These are phyloP conservation scores for Bombus soroeensis DNA, from an alignment of 1,140 invertebrate species.

Conservation along the genomic window DNA sequence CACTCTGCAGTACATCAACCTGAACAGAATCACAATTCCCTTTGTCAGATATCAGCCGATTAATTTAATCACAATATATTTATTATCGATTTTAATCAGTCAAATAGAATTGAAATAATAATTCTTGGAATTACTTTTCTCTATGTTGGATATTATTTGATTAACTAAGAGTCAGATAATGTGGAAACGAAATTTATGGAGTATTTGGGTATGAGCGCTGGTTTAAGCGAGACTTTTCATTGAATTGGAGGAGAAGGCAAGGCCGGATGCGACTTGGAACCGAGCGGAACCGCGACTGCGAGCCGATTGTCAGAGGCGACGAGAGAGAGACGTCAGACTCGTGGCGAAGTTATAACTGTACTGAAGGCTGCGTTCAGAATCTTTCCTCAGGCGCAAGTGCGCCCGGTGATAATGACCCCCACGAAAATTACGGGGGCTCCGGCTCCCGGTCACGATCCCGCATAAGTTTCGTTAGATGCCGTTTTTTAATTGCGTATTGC, in stretches of 20 bases:
- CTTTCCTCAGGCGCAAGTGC: slow-evolving; percentile 61
- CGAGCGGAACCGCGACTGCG: slow-evolving; percentile 34
- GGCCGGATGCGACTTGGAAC: slow-evolving; percentile 17
- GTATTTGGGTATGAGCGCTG: not conserved
- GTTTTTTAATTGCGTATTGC: not conserved
- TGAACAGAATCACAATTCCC: slow-evolving; percentile 4
- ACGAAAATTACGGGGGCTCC: slow-evolving; percentile 65
- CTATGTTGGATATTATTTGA: not conserved
- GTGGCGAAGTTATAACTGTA: slow-evolving; percentile 75
- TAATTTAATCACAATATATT: too few relatives aligned
- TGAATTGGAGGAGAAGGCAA: not conserved
- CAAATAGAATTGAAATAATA: not conserved
- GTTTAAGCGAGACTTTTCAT: not conserved
- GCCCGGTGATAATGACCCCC: slow-evolving; percentile 70
- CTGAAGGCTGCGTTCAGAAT: slow-evolving; percentile 66
- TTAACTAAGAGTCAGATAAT: not conserved
- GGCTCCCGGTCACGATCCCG: slow-evolving; percentile 33
- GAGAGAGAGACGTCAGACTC: slow-evolving; percentile 61
- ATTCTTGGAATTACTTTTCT: not conserved
- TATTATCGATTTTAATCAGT: not conserved
- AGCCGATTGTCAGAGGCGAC: slow-evolving; percentile 9
- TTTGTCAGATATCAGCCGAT: not conserved
- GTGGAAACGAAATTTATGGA: fast-evolving
- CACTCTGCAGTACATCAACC: not conserved
- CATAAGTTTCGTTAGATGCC: slow-evolving; percentile 39